These are phyloP conservation scores for Periophthalmus magnuspinnatus DNA, from an alignment of 2,797 vertebrate genomes.

Conservation along the genomic window DNA sequence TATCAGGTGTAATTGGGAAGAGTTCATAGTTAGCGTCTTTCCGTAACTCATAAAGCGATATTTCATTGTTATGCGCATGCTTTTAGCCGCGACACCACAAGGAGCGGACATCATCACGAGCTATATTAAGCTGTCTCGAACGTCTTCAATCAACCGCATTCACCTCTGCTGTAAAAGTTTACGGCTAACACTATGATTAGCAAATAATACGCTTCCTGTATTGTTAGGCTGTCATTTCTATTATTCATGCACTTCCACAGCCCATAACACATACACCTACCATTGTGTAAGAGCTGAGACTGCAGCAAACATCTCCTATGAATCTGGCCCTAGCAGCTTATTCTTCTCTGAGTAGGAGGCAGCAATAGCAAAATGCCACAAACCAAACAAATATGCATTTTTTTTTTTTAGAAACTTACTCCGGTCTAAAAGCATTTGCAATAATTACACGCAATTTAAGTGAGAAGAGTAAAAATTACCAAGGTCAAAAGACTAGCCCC, in stretches of 20 bases:
- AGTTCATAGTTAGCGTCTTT: too few species aligned
- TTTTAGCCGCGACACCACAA: neutral
- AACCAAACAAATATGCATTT: constrained; percentile 39
- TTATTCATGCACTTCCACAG: constrained; percentile 6
- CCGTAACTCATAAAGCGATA: too few species aligned
- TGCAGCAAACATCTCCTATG: constrained; percentile 45
- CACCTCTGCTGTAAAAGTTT: constrained; percentile 13
- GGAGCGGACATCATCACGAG: neutral
- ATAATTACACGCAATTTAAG: constrained; percentile 57
- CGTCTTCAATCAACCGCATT: constrained; percentile 16
- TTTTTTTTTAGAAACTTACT: neutral
- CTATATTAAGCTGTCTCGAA: neutral
- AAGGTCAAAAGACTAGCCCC: constrained; percentile 31
- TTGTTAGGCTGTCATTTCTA: constrained; percentile 3
- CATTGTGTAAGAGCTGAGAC: constrained; percentile 34
- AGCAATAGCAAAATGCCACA: constrained; percentile 55
- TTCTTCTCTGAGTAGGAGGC: constrained; percentile 52
- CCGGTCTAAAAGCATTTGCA: constrained; percentile 28
- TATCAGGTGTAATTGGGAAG: too few species aligned
- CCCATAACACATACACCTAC: constrained; percentile 5
- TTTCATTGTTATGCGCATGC: too few species aligned
- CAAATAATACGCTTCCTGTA: neutral
- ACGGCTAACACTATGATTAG: neutral
- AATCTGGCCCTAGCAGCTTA: constrained; percentile 40
- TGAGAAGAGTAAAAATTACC: constrained; percentile 35